A percentile compares a stretch with the other conserved stretches of the same genome.
Conservation (phyloP, 2,797 vertebrate genomes). For the Neosalanx taihuensis region DNA sequence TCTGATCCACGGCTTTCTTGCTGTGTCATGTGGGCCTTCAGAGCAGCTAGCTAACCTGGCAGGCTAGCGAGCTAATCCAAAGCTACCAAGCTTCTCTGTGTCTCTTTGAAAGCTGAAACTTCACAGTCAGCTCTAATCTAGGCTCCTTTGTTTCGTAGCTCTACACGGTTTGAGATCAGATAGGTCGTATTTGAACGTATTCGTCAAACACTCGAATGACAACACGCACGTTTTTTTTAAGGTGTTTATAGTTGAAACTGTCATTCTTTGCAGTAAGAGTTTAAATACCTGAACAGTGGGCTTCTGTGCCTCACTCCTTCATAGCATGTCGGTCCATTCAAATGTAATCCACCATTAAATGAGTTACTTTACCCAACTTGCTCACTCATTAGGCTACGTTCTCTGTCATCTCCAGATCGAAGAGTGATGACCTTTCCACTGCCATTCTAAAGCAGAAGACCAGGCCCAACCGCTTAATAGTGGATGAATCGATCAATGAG, state of each 20-base stretch:
- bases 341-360: not conserved
- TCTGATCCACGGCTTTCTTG: constrained; percentile 9
- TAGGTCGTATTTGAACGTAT: no score
- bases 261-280: not conserved
- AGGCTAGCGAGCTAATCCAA: not conserved
- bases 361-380: not conserved
- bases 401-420: constrained; percentile 39
- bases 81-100: not conserved
- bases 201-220: no score
- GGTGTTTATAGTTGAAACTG: no score
- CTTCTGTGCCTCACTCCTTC: not conserved
- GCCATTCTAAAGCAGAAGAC: constrained; percentile 90
- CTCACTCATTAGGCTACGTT: not conserved
- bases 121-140: not conserved
- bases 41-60: not conserved
- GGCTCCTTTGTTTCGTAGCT: no score
- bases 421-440: constrained; percentile 86
- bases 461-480: constrained; percentile 85
- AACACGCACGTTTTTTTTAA: no score
- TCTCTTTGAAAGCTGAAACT: not conserved
- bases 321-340: not conserved
- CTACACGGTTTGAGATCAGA: no score
- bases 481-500: constrained; percentile 89
- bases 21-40: constrained; percentile 23
- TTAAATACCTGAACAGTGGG: not conserved